phyloP scores from a whole-genome alignment of 2,797 vertebrate genomes.

The Lepidocolaptes lacrymiger region DNA sequence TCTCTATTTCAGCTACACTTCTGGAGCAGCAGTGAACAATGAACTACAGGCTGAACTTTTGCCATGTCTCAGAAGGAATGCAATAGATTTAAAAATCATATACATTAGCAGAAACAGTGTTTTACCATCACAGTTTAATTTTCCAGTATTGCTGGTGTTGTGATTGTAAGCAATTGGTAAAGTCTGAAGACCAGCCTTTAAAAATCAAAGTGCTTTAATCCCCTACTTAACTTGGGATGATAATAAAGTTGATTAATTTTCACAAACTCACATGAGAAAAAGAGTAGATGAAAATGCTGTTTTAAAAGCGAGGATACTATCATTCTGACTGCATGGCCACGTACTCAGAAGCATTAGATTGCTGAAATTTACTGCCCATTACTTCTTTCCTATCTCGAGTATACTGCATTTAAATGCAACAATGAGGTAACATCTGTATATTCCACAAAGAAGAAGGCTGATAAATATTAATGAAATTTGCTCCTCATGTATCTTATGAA shows the following conservation, averaged over 20 bases:
- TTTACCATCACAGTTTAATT: background rate
- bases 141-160: background rate
- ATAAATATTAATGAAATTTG: constrained; percentile 76
- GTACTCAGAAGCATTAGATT: background rate
- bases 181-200: background rate
- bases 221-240: background rate
- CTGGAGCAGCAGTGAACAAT: background rate
- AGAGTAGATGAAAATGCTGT: background rate
- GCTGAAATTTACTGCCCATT: constrained; percentile 55
- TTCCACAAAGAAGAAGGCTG: constrained; percentile 57
- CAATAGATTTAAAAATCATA: background rate
- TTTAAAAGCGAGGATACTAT: background rate
- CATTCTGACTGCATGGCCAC: background rate
- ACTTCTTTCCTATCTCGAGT: constrained; percentile 46
- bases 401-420: constrained; percentile 68
- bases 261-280: background rate
- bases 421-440: constrained; percentile 70
- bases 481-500: constrained; percentile 61
- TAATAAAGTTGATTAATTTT: constrained; percentile 3
- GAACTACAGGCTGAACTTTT: background rate
- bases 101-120: background rate
- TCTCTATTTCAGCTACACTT: background rate
- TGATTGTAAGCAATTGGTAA: background rate
- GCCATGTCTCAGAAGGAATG: background rate
- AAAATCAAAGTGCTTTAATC: background rate